A percentile compares a stretch with the other conserved stretches of the same genome.
Conservation (phyloP, 2,888 invertebrate genomes). For the Macrophya annulata region DNA sequence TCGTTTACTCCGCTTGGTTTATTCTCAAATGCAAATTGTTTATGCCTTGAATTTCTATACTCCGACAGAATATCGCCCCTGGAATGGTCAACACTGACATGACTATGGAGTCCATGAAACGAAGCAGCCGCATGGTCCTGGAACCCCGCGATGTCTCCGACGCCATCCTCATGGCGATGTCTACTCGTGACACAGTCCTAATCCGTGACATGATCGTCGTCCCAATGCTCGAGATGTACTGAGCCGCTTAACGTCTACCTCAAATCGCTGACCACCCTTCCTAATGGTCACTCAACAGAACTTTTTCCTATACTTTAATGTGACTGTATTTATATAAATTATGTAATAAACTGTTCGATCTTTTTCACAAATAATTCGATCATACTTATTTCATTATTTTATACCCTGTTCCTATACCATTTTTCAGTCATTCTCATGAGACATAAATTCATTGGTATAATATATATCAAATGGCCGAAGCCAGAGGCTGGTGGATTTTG, state of each 20-base stretch:
- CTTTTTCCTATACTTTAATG: not conserved
- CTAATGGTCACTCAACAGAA: not conserved
- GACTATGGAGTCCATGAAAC: constrained; percentile 62
- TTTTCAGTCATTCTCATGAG: not conserved
- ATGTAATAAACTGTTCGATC: not conserved
- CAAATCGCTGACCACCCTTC: not conserved
- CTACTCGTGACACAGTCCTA: constrained; percentile 70
- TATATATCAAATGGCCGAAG: too few relatives aligned
- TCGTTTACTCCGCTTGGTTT: not conserved
- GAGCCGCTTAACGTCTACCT: not conserved
- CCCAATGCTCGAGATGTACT: constrained; percentile 62
- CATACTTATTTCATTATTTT: not conserved
- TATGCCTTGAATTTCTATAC: constrained; percentile 16
- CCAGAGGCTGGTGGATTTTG: too few relatives aligned
- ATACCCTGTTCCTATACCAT: not conserved
- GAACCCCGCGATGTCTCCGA: constrained; percentile 78
- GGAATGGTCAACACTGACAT: constrained; percentile 59
- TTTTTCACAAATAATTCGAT: not conserved
- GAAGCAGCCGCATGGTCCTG: constrained; percentile 69
- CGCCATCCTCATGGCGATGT: constrained; percentile 75
- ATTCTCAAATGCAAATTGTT: not conserved
- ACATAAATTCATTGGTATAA: not conserved
- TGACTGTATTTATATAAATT: not conserved
- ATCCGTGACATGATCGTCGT: constrained; percentile 65
- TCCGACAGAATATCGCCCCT: constrained; percentile 59